Conservation (phyloP, 2,113 vertebrate species). For the Prietella phreatophila region DNA sequence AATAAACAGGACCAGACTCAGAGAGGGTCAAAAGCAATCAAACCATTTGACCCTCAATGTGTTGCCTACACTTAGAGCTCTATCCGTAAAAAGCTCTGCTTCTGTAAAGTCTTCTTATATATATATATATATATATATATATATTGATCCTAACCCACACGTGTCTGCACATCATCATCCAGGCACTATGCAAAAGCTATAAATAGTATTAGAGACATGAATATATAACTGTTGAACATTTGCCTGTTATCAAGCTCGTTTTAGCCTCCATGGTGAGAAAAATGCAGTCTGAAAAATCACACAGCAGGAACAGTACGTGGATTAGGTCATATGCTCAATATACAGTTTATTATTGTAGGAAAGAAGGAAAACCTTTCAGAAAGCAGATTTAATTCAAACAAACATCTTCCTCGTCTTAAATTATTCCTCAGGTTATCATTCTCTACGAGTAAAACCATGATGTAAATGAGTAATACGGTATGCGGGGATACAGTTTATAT, state of each 20-base stretch:
- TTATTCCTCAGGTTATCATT: background rate
- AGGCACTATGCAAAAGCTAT: constrained; percentile 51
- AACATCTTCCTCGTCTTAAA: background rate
- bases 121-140: background rate
- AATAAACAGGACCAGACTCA: background rate
- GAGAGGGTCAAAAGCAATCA: no score
- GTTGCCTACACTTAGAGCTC: background rate
- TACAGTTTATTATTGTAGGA: background rate
- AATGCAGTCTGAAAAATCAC: background rate
- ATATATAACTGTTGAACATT: constrained; percentile 37
- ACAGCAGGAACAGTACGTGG: background rate
- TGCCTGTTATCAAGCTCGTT: constrained; percentile 15
- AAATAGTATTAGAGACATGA: constrained; percentile 56
- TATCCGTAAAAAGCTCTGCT: constrained; percentile 19
- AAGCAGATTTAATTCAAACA: background rate
- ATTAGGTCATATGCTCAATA: constrained; percentile 42
- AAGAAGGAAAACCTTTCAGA: background rate
- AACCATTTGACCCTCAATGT: background rate
- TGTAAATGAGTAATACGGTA: background rate
- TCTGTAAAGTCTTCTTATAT: constrained; percentile 11
- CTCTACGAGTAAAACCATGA: background rate
- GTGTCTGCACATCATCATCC: constrained; percentile 7
- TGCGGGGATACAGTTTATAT: no score
- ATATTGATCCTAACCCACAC: constrained; percentile 31
- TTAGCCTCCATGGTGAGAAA: constrained; percentile 3